These are phyloP conservation scores for Tricholauxania praeusta DNA, from an alignment of 2,888 invertebrate genomes.

Conservation along the genomic window DNA sequence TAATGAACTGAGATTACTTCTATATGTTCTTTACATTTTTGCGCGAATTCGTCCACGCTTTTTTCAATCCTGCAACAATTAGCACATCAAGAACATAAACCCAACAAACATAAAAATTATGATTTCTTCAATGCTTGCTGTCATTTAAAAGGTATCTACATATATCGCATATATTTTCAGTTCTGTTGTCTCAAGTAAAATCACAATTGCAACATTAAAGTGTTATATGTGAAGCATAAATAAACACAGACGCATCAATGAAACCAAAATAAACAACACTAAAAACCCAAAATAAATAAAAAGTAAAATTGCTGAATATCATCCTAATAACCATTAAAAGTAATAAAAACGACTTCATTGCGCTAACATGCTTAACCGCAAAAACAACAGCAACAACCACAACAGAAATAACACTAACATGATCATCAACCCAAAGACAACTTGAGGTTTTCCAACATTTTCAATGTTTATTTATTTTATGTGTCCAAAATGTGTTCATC, in stretches of 20 bases:
- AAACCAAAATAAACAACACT: background rate
- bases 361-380: background rate
- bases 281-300: background rate
- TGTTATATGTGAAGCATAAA: no score
- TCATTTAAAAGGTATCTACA: no score
- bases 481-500: slow-evolving; percentile 41
- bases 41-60: no score
- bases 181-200: no score
- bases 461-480: slow-evolving; percentile 35
- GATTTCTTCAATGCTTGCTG: no score
- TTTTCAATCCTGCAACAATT: no score
- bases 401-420: background rate
- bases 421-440: background rate
- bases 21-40: no score
- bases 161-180: no score
- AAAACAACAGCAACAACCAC: slow-evolving; percentile 6
- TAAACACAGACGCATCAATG: background rate
- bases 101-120: no score
- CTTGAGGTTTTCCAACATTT: slow-evolving; percentile 12
- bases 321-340: slow-evolving; percentile 8
- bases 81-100: no score
- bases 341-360: slow-evolving; percentile 11
- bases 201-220: no score
- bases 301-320: background rate
- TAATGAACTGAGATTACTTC: no score